Base-by-base conservation (phyloP, 2,113 vertebrate species). In the Sinocyclocheilus rhinocerous region DNA sequence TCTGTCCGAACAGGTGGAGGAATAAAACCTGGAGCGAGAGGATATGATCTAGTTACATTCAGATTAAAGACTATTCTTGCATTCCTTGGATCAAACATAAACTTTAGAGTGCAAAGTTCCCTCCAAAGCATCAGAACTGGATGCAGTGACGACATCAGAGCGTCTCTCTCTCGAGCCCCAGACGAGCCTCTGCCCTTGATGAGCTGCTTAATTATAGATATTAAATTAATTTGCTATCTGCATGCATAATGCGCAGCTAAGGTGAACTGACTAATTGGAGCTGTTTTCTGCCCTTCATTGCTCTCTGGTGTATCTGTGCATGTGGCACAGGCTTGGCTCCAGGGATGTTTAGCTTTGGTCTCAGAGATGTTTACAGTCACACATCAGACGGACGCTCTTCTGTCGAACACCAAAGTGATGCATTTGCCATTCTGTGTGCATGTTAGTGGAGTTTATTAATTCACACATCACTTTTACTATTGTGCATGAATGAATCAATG, bases 171-270 rank as follows among this genome's bases (percentile, higher is more conserved):
- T 24, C 9, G 22, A 22, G 52, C n/a, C 63, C 26, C 63, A 0
- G 24, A 26, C 15, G 63, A 65, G 15, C 69, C 13, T 42, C 81
- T 57, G 11, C 42, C 4, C 57, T 55, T 83, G 33, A 87, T 78
- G 81, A 83, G 36, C 59, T 87, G 86, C 15, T 87, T 78, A 77
- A 83, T 87, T 87, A 83, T 55, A 77, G 73, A 78, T 45, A 76
- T 65, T n/a, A 88, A 55, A 83, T 65, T 4, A 65, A 65, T 13
- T 65, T 65, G 61, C n/a, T 65, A 65, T 65, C 11, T 13, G n/a
- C n/a, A 65, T 65, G 13, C 26, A 78, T 72, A 42, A 84, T 50
- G 55, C 13, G 45, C 67, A 26, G 36, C 52, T 85, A 2, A 22
- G 70, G 70, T 20, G 70, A 39, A 42, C 0, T 45, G 42, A 8